phyloP scores from a whole-genome alignment of 2,888 invertebrate genomes.

The Agonopterix alstromeriana region DNA sequence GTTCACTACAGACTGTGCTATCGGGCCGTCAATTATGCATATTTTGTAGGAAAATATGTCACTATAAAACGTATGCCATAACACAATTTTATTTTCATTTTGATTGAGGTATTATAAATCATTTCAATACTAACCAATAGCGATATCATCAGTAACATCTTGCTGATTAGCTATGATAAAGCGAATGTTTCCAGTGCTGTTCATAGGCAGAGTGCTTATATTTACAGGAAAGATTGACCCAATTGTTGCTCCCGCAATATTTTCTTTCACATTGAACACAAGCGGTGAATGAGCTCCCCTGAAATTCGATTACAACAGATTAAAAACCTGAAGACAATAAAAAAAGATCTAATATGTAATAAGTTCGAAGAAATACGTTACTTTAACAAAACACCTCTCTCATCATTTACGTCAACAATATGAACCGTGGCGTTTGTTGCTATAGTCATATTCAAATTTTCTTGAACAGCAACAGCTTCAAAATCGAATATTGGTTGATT shows the following conservation, averaged over 20 bases:
- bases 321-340: slow-evolving; percentile 14
- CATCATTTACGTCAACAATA: slow-evolving; percentile 86
- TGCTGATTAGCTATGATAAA: slow-evolving; percentile 90
- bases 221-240: slow-evolving; percentile 82
- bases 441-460: slow-evolving; percentile 77
- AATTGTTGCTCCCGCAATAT: slow-evolving; percentile 82
- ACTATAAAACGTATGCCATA: too few species aligned
- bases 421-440: slow-evolving; percentile 91
- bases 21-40: too few species aligned
- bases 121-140: slow-evolving; percentile 77
- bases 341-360: slow-evolving; percentile 2
- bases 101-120: neutral
- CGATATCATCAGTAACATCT: slow-evolving; percentile 87
- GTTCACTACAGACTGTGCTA: too few species aligned
- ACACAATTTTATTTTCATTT: neutral
- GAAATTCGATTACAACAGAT: slow-evolving; percentile 24
- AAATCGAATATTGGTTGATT: slow-evolving; percentile 84
- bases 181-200: slow-evolving; percentile 71
- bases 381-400: slow-evolving; percentile 81
- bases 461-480: slow-evolving; percentile 87
- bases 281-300: slow-evolving; percentile 84
- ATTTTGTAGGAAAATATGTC: too few species aligned
- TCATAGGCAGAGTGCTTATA: slow-evolving; percentile 40
- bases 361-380: slow-evolving; percentile 25
- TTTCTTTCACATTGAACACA: slow-evolving; percentile 86